Base-by-base conservation (phyloP, 2,113 vertebrate species). In the Thymallus thymallus region DNA sequence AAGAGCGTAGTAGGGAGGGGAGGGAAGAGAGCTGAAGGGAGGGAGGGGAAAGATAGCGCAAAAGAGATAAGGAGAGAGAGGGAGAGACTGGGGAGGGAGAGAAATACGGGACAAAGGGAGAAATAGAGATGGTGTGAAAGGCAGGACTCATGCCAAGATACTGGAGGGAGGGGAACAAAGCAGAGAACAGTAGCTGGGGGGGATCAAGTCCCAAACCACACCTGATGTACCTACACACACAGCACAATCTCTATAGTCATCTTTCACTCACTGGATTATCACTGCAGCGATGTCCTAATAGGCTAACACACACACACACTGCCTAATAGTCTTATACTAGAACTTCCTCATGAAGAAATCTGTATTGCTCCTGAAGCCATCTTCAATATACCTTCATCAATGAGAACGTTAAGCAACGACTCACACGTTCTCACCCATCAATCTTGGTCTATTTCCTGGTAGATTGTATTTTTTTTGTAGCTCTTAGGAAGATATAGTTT, bases 31-130 rank as follows among this genome's bases (percentile, higher is more conserved):
- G 26, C n/a, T n/a, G 26, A 26, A 26, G 26, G 26, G 2, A 26
- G 26, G 26, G 2, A 26, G 26, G 26, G 26, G 26, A 26, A 26
- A 2, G 26, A 26, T 1, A 2, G 26, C n/a, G n/a, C n/a, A n/a
- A n/a, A n/a, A n/a, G n/a, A n/a, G n/a, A n/a, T 58, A 18, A 48
- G 60, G 71, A n/a, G 71, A n/a, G 60, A 6, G 18, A 6, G 9
- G 24, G 46, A n/a, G 24, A 45, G 45, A 48, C n/a, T n/a, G 26
- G 26, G 26, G 26, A 2, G 62, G 45, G 62, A 26, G 61, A n/a
- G 26, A 68, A 72, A 73, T 68, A 79, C n/a, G 76, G 68, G 61
- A 66, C 23, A 24, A 35, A 58, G 46, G 7, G 68, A 65, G 10
- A 69, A 78, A 72, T 46, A 16, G 76, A 64, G 16, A 16, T 12